Evolutionary conservation across 2,888 invertebrate genomes (phyloP), one percentile per base, ranked within the genome.

Genomic region (Pharmacophagus antenor): DNA sequence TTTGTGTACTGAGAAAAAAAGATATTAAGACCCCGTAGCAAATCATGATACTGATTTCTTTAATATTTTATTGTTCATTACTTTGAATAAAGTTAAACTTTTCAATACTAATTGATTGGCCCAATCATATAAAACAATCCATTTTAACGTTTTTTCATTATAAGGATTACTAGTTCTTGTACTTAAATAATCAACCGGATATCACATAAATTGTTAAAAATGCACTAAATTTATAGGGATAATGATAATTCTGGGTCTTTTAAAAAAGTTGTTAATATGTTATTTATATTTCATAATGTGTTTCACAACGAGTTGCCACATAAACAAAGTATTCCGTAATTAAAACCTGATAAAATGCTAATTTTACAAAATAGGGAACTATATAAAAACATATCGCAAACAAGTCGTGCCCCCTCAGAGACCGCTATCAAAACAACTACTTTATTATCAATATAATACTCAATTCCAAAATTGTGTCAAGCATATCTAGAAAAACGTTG

Each of bases 381-480:
- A 37, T 37, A n/a, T 49, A 49, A 49, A 20, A 49, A 7, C 49
- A 8, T 49, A 49, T 49, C 49, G 27, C 17, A 49, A 23, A n/a
- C 22, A 47, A 22, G 25, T 49, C 27, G 12, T 49, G 49, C 49
- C 25, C 27, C 27, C 10, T 27, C 18, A 18, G 27, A 25, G 41
- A 15, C 44, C 44, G 22, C 44, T 22, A 44, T 44, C 53, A 22
- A 22, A 55, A 60, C 31, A 55, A 55, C 48, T 51, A 46, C 46
- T 46, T 60, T 60, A 37, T 37, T 37, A 60, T 60, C 60, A 20
- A 18, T 22, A n/a, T n/a, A 46, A 56, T 21, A 58, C 49, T 22
- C 23, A 20, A 50, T 55, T 46, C 47, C n/a, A 46, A 46, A 60
- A 51, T 47, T 46, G 55, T 60, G 60, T 55, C 55, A 60, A 55